These are phyloP conservation scores for Mythimna lalbum DNA, from an alignment of 2,888 invertebrate species.

Conservation along the genomic window DNA sequence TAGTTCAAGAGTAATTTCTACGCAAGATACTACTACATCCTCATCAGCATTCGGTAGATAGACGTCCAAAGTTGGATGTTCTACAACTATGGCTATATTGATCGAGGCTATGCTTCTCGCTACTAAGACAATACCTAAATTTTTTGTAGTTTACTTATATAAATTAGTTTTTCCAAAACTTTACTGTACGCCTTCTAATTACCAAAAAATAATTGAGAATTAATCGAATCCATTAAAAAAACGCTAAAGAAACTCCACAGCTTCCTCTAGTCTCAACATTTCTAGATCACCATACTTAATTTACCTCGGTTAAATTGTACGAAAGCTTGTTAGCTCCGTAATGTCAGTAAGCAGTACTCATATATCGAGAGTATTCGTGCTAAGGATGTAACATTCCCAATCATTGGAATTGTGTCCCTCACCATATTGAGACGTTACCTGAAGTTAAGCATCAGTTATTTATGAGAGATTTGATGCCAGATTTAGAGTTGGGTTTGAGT, in stretches of 20 bases:
- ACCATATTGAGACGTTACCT: slow-evolving; percentile 66
- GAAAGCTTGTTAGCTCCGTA: slow-evolving; percentile 61
- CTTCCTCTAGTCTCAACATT: slow-evolving; percentile 28
- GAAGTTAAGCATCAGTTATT: slow-evolving; percentile 48
- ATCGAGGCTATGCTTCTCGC: neutral
- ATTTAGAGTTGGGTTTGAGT: slow-evolving; percentile 33
- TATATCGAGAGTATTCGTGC: slow-evolving; percentile 61
- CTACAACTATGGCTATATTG: neutral
- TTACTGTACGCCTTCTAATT: too few relatives aligned
- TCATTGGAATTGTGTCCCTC: slow-evolving; percentile 66
- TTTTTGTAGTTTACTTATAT: neutral
- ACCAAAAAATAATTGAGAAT: too few relatives aligned
- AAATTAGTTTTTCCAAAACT: neutral
- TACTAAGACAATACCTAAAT: neutral
- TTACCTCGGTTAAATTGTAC: slow-evolving; percentile 53
- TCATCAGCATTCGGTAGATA: neutral
- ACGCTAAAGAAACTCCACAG: slow-evolving; percentile 21
- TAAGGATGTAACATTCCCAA: slow-evolving; percentile 64
- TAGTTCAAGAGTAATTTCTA: neutral
- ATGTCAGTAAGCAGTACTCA: slow-evolving; percentile 53
- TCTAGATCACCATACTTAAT: slow-evolving; percentile 50
- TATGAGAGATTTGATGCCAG: slow-evolving; percentile 45
- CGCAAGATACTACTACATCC: neutral
- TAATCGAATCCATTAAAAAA: neutral
- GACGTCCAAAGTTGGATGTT: neutral